These are phyloP conservation scores for Euplagia quadripunctaria DNA, from an alignment of 2,888 invertebrate genomes.

Conservation along the genomic window DNA sequence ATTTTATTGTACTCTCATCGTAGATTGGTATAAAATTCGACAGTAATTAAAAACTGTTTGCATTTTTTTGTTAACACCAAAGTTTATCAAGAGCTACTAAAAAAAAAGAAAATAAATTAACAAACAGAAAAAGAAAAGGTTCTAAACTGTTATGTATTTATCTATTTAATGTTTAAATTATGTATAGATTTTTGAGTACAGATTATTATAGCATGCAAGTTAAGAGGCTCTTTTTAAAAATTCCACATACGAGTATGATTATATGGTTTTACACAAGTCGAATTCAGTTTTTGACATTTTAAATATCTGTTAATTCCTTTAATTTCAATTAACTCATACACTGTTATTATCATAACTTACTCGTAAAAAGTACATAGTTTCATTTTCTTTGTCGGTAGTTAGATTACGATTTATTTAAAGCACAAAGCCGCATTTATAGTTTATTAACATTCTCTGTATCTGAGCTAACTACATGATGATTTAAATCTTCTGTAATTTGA, in stretches of 20 bases:
- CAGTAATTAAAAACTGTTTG: too few relatives aligned
- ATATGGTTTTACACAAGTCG: background rate
- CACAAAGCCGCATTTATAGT: slow-evolving; percentile 48
- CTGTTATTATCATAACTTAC: background rate
- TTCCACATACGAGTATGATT: background rate
- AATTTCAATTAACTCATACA: background rate
- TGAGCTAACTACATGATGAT: background rate
- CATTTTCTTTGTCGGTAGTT: slow-evolving; percentile 1
- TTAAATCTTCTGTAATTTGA: background rate
- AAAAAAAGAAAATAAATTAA: too few relatives aligned
- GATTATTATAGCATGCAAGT: too few relatives aligned
- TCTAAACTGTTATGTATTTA: too few relatives aligned
- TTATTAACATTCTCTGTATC: slow-evolving; percentile 10
- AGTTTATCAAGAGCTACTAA: too few relatives aligned
- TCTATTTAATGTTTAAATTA: too few relatives aligned
- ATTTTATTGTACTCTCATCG: too few relatives aligned
- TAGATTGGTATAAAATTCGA: too few relatives aligned
- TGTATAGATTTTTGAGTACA: too few relatives aligned
- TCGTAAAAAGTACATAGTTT: background rate
- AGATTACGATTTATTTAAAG: slow-evolving; percentile 5
- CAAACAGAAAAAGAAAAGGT: too few relatives aligned
- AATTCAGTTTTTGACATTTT: background rate
- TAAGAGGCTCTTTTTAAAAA: background rate
- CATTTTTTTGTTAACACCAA: too few relatives aligned
- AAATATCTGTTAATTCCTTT: background rate